Evolutionary conservation across 53 echinoderm and acorn worm species (phyloP), one percentile per base, ranked within the genome.

Genomic region (Zoroaster sp.): DNA sequence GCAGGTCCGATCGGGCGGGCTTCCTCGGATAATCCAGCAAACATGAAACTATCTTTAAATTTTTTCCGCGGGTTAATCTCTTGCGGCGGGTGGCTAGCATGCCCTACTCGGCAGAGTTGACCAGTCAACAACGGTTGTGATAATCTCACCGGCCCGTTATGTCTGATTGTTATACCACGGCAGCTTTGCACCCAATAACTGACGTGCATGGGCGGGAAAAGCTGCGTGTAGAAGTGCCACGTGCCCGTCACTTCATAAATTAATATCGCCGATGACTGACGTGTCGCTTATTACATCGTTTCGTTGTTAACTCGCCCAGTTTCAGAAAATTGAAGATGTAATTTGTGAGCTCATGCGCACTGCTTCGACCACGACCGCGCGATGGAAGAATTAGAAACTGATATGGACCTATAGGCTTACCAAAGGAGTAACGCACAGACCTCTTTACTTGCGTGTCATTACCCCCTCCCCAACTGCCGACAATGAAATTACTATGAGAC

Each of bases 321-420:
- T 59, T 59, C 63, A 25, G 63, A 59, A n/a, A 59, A 59, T 59
- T 59, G 63, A 59, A 59, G 63, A 59, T 59, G 63, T 59, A 59
- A 59, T 59, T 59, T 59, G 63, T 59, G 63, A 59, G 63, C 63
- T 59, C 63, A 59, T 59, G 63, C 63, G 63, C 63, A 59, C 63
- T 59, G 2, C 63, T 59, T 21, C 63, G 63, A 59, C 63, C 63
- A 59, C 63, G 23, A 59, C 23, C 63, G 17, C 28, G 63, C 63
- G 63, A 21, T 59, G 8, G 11, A 8, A 10, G 63, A 59, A 59
- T 59, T 59, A n/a, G 63, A 59, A 25, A 59, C 63, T 21, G 63
- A 59, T 28, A 10, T 28, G 59, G 28, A 28, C 23, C 63, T 59
- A 59, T 25, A 59, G 28, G n/a, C n/a, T n/a, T n/a, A n/a, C n/a